Evolutionary conservation across 2,888 invertebrate species (phyloP).

Genomic region (Mamestra brassicae): DNA sequence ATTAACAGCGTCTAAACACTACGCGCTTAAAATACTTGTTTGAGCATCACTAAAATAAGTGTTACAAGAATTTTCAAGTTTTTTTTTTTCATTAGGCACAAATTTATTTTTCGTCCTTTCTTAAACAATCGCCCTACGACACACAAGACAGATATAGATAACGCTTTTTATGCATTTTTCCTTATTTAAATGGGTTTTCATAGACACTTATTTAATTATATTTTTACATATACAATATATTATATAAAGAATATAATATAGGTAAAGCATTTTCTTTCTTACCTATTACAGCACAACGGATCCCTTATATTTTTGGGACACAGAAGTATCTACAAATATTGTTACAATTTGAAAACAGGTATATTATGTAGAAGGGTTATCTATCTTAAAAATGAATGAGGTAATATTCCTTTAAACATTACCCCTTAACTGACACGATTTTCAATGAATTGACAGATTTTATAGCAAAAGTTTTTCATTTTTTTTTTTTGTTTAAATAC

Average conservation of each 20-base stretch:
- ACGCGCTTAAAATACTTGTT: slow-evolving; percentile 87
- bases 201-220: slow-evolving; percentile 89
- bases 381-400: slow-evolving; percentile 81
- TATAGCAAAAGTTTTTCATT: slow-evolving; percentile 74
- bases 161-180: slow-evolving; percentile 82
- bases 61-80: slow-evolving; percentile 79
- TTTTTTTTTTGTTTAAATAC: slow-evolving; percentile 75
- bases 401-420: slow-evolving; percentile 77
- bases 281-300: slow-evolving; percentile 87
- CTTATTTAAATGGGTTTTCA: slow-evolving; percentile 83
- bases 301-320: slow-evolving; percentile 86
- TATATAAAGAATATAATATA: slow-evolving; percentile 91
- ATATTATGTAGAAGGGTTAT: slow-evolving; percentile 81
- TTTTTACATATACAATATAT: slow-evolving; percentile 90
- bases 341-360: slow-evolving; percentile 79
- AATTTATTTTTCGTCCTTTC: slow-evolving; percentile 76
- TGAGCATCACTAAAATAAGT: slow-evolving; percentile 89
- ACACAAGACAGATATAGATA: slow-evolving; percentile 86
- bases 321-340: slow-evolving; percentile 85
- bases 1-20: slow-evolving; percentile 87
- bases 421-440: slow-evolving; percentile 87
- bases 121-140: slow-evolving; percentile 83
- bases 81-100: slow-evolving; percentile 88
- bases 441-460: slow-evolving; percentile 89
- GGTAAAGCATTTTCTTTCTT: slow-evolving; percentile 90